These are phyloP conservation scores for Gymnogyps californianus DNA, from an alignment of 2,113 vertebrate genomes.

Conservation along the genomic window DNA sequence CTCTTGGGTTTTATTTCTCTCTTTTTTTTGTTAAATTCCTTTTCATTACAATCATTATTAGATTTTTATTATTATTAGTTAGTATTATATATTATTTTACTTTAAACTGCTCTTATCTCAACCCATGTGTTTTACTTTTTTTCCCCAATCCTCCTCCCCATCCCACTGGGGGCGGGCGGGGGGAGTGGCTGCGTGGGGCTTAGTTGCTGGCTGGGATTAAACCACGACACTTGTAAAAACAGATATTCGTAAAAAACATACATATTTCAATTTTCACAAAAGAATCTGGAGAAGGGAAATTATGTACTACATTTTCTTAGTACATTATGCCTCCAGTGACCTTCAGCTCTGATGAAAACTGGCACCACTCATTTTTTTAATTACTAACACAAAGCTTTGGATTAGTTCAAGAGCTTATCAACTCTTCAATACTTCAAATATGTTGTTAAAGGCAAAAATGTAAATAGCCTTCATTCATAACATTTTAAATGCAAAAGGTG, in stretches of 20 bases:
- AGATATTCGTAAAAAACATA: neutral
- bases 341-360: neutral
- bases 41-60: no score
- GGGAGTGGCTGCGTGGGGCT: no score
- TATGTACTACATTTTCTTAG: neutral
- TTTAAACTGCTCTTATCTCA: no score
- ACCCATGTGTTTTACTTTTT: no score
- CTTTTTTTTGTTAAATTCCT: no score
- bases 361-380: neutral
- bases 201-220: no score
- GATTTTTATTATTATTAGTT: no score
- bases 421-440: neutral
- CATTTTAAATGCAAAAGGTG: neutral
- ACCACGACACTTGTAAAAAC: neutral
- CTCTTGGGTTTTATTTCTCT: no score
- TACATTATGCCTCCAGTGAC: neutral
- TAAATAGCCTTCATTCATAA: neutral
- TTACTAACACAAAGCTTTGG: slow-evolving; percentile 4
- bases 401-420: neutral
- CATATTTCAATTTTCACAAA: neutral
- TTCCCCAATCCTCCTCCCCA: no score
- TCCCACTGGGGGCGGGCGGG: no score
- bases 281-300: neutral
- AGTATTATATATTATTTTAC: no score
- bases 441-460: neutral